These are phyloP conservation scores for Apogon talboti DNA, from an alignment of 2,797 vertebrate genomes.

Conservation along the genomic window DNA sequence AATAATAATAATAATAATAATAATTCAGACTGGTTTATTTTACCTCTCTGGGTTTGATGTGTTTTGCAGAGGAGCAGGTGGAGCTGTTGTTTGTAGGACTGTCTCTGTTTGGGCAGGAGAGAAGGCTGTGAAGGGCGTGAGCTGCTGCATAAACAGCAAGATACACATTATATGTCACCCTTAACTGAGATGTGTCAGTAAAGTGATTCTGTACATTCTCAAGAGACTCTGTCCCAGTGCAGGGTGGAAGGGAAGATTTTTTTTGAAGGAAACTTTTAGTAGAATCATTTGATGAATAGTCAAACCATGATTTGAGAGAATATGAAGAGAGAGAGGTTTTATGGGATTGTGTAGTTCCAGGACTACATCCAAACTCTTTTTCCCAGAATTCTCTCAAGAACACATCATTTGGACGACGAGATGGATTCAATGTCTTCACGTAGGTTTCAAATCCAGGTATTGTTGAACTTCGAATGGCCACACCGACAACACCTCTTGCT, in stretches of 20 bases:
- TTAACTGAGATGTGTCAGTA: constrained; percentile 75
- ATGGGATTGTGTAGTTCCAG: background rate
- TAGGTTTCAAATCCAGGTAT: constrained; percentile 57
- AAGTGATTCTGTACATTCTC: constrained; percentile 57
- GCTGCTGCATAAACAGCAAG: constrained; percentile 82
- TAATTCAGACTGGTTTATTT: too few species aligned
- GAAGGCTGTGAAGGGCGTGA: constrained; percentile 29
- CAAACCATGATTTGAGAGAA: background rate
- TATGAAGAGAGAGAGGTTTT: background rate
- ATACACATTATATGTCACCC: constrained; percentile 80
- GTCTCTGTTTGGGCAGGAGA: too few species aligned
- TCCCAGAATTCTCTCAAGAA: constrained; percentile 66
- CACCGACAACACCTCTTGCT: constrained; percentile 78
- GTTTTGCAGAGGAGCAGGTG: too few species aligned
- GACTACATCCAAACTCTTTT: constrained; percentile 55
- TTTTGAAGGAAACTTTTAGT: background rate
- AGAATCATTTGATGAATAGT: too few species aligned
- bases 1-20: too few species aligned
- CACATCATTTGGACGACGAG: constrained; percentile 54
- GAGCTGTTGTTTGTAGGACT: too few species aligned
- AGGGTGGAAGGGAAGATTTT: constrained; percentile 46
- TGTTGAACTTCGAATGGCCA: constrained; percentile 74
- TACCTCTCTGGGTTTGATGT: constrained; percentile 68
- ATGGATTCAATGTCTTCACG: constrained; percentile 70
- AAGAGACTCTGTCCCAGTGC: constrained; percentile 76